Conservation (phyloP, 2,888 invertebrate genomes). For the Odontocolon sp. region DNA sequence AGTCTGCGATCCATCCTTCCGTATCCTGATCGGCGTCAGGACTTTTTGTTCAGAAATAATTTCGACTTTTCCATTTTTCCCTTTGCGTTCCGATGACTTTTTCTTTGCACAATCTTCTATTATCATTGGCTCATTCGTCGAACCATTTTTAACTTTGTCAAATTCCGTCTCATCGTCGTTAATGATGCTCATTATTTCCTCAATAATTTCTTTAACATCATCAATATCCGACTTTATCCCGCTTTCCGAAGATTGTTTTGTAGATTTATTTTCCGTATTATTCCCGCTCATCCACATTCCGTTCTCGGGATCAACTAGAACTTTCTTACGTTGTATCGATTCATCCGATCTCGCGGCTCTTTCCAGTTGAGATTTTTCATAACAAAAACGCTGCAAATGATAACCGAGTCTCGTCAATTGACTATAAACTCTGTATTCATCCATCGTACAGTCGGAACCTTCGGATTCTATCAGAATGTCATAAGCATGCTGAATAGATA, state of each 20-base stretch:
- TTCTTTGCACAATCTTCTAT: slow-evolving; percentile 7
- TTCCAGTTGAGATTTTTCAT: slow-evolving; percentile 63
- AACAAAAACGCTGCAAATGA: slow-evolving; percentile 82
- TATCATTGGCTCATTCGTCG: not conserved
- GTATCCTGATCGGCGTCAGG: slow-evolving; percentile 71
- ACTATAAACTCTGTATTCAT: slow-evolving; percentile 84
- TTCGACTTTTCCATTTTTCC: slow-evolving; percentile 64
- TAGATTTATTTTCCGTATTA: slow-evolving; percentile 10
- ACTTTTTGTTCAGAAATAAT: slow-evolving; percentile 77
- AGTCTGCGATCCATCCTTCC: slow-evolving; percentile 59
- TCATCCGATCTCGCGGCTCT: slow-evolving; percentile 59
- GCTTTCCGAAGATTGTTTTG: not conserved
- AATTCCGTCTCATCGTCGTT: slow-evolving; percentile 43
- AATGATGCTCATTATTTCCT: slow-evolving; percentile 50
- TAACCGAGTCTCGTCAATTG: slow-evolving; percentile 84
- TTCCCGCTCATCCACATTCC: slow-evolving; percentile 71
- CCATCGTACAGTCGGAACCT: slow-evolving; percentile 76
- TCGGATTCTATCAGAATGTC: slow-evolving; percentile 81
- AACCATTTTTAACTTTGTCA: slow-evolving; percentile 41
- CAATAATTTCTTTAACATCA: slow-evolving; percentile 51
- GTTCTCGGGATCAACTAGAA: slow-evolving; percentile 74
- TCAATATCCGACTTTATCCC: slow-evolving; percentile 39
- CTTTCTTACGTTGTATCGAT: slow-evolving; percentile 68
- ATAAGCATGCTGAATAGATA: slow-evolving; percentile 87
- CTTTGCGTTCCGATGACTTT: slow-evolving; percentile 45